These are phyloP conservation scores for Pagetopsis macropterus DNA, from an alignment of 2,797 vertebrate species.

Conservation along the genomic window DNA sequence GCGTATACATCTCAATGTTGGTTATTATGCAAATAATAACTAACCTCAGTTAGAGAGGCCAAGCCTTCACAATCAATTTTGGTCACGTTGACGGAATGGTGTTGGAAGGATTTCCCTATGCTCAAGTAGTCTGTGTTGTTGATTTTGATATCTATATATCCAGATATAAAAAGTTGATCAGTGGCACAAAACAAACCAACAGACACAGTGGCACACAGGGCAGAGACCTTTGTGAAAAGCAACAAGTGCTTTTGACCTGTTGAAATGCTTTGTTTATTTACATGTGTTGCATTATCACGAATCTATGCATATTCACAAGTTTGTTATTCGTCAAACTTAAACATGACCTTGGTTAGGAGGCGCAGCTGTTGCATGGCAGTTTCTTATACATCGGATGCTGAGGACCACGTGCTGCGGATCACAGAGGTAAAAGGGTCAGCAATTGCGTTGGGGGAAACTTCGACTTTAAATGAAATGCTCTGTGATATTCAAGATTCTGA, in stretches of 20 bases:
- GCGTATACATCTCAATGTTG: neutral
- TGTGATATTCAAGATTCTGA: neutral
- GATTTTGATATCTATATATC: neutral
- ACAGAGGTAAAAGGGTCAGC: constrained; percentile 34
- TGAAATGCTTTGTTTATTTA: constrained; percentile 5
- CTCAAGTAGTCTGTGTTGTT: neutral
- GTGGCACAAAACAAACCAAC: neutral
- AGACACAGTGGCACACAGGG: neutral
- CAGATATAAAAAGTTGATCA: neutral
- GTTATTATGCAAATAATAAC: neutral
- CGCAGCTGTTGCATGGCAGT: constrained; percentile 44
- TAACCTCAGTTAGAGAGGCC: neutral
- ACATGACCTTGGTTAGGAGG: constrained; percentile 12
- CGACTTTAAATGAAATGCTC: neutral
- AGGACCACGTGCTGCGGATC: neutral
- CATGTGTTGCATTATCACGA: constrained; percentile 8
- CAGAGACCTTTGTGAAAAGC: neutral
- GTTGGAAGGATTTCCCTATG: neutral
- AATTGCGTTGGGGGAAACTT: neutral
- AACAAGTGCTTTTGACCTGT: constrained; percentile 5
- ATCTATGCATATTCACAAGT: constrained; percentile 4
- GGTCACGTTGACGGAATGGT: neutral
- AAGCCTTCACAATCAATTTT: neutral
- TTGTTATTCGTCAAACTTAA: constrained; percentile 22
- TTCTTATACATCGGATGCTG: neutral